Evolutionary conservation across 2,888 invertebrate species (phyloP).

Genomic region (Drosophila flavopinicola): DNA sequence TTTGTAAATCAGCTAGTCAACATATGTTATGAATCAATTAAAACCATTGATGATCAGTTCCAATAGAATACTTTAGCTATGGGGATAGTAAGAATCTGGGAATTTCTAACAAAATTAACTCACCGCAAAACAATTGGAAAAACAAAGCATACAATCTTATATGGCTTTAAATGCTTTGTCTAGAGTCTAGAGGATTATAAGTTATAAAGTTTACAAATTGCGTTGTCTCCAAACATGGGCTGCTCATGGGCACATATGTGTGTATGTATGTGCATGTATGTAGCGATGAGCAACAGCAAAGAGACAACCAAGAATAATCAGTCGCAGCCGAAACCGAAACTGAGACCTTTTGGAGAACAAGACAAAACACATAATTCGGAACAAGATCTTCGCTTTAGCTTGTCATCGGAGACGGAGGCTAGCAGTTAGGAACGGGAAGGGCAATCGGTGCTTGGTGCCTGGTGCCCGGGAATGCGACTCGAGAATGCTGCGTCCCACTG

Average conservation of each 20-base stretch:
- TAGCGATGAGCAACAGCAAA: constrained; percentile 12
- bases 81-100: no score
- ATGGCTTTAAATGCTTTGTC: constrained; percentile 73
- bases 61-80: no score
- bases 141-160: constrained; percentile 20
- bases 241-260: constrained; percentile 21
- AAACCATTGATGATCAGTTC: no score
- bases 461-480: constrained; percentile 36
- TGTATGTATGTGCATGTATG: background rate
- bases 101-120: background rate
- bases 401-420: constrained; percentile 35
- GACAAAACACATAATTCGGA: constrained; percentile 66
- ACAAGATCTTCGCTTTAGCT: constrained; percentile 66
- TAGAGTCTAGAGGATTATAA: constrained; percentile 79
- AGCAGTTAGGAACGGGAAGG: constrained; percentile 7
- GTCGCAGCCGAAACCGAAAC: constrained; percentile 44
- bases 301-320: constrained; percentile 43
- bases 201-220: constrained; percentile 74
- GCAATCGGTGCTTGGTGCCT: constrained; percentile 19
- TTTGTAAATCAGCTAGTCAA: background rate
- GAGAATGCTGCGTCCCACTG: constrained; percentile 59
- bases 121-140: constrained; percentile 4
- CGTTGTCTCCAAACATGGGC: constrained; percentile 66
- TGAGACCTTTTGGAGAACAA: constrained; percentile 56
- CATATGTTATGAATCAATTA: background rate